phyloP scores from a whole-genome alignment of 2,113 vertebrate species.

The Athene cunicularia region DNA sequence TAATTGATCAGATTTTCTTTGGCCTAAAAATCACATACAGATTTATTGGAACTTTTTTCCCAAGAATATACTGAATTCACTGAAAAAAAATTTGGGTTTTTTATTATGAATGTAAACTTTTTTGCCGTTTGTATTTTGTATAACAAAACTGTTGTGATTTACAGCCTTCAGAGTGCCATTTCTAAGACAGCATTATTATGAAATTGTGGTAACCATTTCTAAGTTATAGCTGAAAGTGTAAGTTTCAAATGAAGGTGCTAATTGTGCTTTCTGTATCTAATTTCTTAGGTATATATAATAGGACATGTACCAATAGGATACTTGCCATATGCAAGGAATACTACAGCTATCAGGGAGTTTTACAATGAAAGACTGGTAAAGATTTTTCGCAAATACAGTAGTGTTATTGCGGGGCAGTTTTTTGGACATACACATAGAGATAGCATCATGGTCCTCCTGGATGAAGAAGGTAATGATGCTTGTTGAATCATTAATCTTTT shows the following conservation, averaged over 20 bases:
- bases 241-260: not conserved
- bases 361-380: slow-evolving; percentile 87
- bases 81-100: not conserved
- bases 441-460: slow-evolving; percentile 91
- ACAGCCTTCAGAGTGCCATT: not conserved
- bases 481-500: not conserved
- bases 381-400: slow-evolving; percentile 86
- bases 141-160: not conserved
- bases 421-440: slow-evolving; percentile 95
- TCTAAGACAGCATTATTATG: not conserved
- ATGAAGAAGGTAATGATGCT: slow-evolving; percentile 80
- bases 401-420: slow-evolving; percentile 88
- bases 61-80: not conserved
- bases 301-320: slow-evolving; percentile 92
- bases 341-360: slow-evolving; percentile 77
- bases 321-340: slow-evolving; percentile 78
- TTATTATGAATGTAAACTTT: not conserved
- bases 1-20: not conserved
- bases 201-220: not conserved
- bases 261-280: slow-evolving; percentile 9
- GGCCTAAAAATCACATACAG: not conserved
- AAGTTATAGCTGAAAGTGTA: not conserved
- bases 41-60: not conserved
- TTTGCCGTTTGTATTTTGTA: not conserved
- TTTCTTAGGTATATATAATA: slow-evolving; percentile 88